phyloP scores from a whole-genome alignment of 2,113 vertebrate genomes.

The Talpa occidentalis region DNA sequence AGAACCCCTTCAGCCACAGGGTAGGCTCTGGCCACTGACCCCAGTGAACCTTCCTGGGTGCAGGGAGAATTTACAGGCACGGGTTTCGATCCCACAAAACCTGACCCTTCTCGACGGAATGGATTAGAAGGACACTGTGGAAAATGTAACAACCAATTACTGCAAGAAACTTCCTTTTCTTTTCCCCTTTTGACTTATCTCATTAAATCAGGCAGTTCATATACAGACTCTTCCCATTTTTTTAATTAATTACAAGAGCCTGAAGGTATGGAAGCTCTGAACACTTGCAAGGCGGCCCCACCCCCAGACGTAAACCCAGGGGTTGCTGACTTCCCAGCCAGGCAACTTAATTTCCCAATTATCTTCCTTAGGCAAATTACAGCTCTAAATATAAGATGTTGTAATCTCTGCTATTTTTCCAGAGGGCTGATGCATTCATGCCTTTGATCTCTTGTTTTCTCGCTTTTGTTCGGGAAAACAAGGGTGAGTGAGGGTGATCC shows the following conservation, averaged over 20 bases:
- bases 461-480: conserved; percentile 61
- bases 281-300: not conserved
- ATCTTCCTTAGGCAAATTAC: conserved; percentile 56
- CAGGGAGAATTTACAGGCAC: not conserved
- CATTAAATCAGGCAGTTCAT: conserved; percentile 64
- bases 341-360: conserved; percentile 61
- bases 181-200: conserved; percentile 66
- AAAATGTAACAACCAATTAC: conserved; percentile 48
- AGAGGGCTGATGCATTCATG: not conserved
- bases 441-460: conserved; percentile 58
- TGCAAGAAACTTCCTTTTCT: not conserved
- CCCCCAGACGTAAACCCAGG: conserved; percentile 40
- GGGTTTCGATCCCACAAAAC: conserved; percentile 13
- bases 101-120: not conserved
- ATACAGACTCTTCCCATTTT: conserved; percentile 47
- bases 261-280: conserved; percentile 33
- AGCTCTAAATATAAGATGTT: conserved; percentile 58
- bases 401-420: conserved; percentile 60
- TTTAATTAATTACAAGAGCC: conserved; percentile 62
- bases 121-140: conserved; percentile 22
- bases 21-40: no score
- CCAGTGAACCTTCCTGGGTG: no score
- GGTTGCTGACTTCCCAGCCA: conserved; percentile 40
- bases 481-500: not conserved
- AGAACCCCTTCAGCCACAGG: not conserved